A percentile compares a stretch with the other conserved stretches of the same genome.
Conservation (phyloP, 2,113 vertebrate species). For the Psilopsiagon aymara region DNA sequence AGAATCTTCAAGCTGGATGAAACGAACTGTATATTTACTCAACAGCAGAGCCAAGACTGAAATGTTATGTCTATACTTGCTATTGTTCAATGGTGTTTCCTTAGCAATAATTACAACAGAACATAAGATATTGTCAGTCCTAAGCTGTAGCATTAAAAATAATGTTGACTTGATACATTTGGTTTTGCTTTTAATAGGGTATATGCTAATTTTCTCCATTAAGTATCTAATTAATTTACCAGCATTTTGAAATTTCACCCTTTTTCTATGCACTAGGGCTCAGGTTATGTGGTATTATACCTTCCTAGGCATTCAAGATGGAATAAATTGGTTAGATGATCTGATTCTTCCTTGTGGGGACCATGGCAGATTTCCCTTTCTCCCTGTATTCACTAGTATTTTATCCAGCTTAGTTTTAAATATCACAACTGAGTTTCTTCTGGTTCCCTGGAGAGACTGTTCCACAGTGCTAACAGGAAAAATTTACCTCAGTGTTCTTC, state of each 20-base stretch:
- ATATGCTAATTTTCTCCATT: background rate
- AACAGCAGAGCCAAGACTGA: background rate
- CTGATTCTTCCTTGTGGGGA: background rate
- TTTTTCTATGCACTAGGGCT: background rate
- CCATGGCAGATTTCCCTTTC: conserved; percentile 8
- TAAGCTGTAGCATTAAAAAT: background rate
- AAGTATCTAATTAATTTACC: background rate
- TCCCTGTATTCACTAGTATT: conserved; percentile 30
- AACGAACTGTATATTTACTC: background rate
- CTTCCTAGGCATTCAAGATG: background rate
- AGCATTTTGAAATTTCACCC: background rate
- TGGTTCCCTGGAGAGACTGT: background rate
- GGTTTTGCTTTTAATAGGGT: background rate
- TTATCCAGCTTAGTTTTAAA: conserved; percentile 18
- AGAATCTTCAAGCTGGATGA: background rate
- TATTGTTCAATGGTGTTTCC: background rate
- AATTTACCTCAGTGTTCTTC: background rate
- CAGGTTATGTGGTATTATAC: background rate
- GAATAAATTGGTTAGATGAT: conserved; percentile 36
- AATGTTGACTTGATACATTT: background rate
- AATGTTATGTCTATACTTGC: background rate
- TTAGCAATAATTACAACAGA: background rate
- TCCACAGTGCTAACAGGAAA: conserved; percentile 40
- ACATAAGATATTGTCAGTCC: background rate
- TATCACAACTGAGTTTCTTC: background rate